These are phyloP conservation scores for Camponotus fellah DNA, from an alignment of 2,888 invertebrate species.

Conservation along the genomic window DNA sequence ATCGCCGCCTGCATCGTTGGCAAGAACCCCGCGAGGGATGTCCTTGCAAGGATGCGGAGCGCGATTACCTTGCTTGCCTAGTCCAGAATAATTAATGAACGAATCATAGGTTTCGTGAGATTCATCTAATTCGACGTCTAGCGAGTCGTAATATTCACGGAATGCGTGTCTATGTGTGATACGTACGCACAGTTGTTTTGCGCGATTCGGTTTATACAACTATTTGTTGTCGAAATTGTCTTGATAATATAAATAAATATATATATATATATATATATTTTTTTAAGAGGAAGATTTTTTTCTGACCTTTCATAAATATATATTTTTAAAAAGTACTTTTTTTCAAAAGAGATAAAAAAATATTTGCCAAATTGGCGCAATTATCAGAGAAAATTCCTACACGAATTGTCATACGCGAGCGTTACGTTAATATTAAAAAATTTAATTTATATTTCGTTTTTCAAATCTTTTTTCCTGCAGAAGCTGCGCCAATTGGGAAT, in stretches of 20 bases:
- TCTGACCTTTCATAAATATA: not conserved
- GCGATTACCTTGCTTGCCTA: conserved; percentile 44
- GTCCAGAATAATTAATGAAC: conserved; percentile 46
- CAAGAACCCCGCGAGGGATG: conserved; percentile 45
- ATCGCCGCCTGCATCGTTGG: conserved; percentile 56
- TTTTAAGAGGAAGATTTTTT: not conserved
- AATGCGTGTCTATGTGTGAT: conserved; percentile 16
- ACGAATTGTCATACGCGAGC: not conserved
- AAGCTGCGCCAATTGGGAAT: not conserved
- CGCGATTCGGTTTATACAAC: not conserved
- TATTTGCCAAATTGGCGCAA: not conserved
- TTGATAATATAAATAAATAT: not conserved
- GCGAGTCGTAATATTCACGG: conserved; percentile 41
- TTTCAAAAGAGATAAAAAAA: not conserved
- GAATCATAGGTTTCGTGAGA: conserved; percentile 19
- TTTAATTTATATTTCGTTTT: not conserved
- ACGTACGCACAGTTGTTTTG: not conserved
- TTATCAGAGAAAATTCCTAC: not conserved
- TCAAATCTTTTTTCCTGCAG: not conserved
- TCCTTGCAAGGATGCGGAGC: conserved; percentile 66
- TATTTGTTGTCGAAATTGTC: not conserved
- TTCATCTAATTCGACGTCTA: conserved; percentile 20
- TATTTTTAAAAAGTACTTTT: not conserved
- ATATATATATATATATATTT: not conserved
- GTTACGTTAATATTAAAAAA: not conserved